A percentile compares a stretch with the other conserved stretches of the same genome.
Conservation (phyloP, 2,888 invertebrate species). For the Cheilosia urbana region DNA sequence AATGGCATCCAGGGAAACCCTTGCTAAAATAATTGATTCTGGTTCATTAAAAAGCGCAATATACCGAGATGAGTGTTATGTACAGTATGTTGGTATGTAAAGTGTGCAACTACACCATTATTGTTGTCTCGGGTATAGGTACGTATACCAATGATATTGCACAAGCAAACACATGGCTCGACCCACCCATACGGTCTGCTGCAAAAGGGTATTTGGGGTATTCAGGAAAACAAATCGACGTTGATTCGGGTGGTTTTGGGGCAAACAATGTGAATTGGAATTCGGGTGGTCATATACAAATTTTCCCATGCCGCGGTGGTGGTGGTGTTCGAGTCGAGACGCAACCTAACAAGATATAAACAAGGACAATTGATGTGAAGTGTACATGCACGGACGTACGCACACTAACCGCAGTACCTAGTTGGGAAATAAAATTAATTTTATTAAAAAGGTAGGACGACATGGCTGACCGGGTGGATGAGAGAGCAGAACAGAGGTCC, state of each 20-base stretch:
- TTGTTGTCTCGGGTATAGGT: conserved; percentile 41
- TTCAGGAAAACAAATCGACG: conserved; percentile 67
- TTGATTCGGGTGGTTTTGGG: conserved; percentile 66
- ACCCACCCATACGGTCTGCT: conserved; percentile 3
- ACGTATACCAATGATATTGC: background rate
- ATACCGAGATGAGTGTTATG: conserved; percentile 69
- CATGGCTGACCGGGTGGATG: conserved; percentile 10
- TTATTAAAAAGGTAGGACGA: conserved; percentile 71
- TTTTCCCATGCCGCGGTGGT: conserved; percentile 1
- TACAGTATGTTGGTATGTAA: conserved; percentile 51
- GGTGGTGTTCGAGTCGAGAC: conserved; percentile 6
- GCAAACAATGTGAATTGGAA: conserved; percentile 58
- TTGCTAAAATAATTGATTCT: conserved; percentile 76
- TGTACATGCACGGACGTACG: conserved; percentile 43
- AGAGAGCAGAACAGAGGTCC: conserved; percentile 6
- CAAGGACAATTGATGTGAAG: conserved; percentile 67
- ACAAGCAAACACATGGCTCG: background rate
- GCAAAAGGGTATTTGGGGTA: conserved; percentile 68
- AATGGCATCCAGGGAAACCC: conserved; percentile 71
- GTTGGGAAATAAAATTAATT: conserved; percentile 71
- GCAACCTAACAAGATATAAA: conserved; percentile 63
- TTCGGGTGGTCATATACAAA: conserved; percentile 55
- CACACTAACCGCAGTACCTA: conserved; percentile 54
- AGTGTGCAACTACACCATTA: conserved; percentile 50
- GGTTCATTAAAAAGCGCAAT: conserved; percentile 75